Conservation (phyloP, 2,113 vertebrate genomes). For the Malurus alboscapulatus region DNA sequence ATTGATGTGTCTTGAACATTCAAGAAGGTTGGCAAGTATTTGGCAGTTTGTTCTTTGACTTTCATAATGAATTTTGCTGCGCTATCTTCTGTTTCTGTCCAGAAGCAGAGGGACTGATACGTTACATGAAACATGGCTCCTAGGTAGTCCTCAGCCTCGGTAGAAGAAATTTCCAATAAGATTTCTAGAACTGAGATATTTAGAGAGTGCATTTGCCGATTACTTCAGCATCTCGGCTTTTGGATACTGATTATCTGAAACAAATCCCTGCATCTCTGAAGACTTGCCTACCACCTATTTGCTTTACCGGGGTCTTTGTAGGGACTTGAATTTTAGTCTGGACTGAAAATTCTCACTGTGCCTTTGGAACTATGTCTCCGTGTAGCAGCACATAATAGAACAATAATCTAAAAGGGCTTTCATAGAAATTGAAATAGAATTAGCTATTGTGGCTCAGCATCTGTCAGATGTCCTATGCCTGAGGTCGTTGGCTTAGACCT, state of each 20-base stretch:
- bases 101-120: not conserved
- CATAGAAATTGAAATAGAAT: not conserved
- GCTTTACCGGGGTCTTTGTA: not conserved
- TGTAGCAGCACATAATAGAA: not conserved
- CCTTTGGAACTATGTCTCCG: not conserved
- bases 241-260: not conserved
- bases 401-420: not conserved
- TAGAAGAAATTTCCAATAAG: not conserved
- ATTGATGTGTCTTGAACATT: not conserved
- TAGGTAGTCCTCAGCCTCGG: not conserved
- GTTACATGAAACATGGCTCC: not conserved
- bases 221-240: not conserved
- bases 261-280: not conserved
- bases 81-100: not conserved
- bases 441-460: not conserved
- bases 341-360: not conserved
- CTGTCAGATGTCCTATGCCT: not conserved
- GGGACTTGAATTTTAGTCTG: not conserved
- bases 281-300: not conserved
- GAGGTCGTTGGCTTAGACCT: conserved; percentile 13
- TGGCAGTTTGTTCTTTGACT: not conserved
- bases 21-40: not conserved
- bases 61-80: not conserved
- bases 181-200: not conserved
- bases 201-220: not conserved